Evolutionary conservation across 2,888 invertebrate species (phyloP).

Genomic region (Phytoseiulus persimilis): DNA sequence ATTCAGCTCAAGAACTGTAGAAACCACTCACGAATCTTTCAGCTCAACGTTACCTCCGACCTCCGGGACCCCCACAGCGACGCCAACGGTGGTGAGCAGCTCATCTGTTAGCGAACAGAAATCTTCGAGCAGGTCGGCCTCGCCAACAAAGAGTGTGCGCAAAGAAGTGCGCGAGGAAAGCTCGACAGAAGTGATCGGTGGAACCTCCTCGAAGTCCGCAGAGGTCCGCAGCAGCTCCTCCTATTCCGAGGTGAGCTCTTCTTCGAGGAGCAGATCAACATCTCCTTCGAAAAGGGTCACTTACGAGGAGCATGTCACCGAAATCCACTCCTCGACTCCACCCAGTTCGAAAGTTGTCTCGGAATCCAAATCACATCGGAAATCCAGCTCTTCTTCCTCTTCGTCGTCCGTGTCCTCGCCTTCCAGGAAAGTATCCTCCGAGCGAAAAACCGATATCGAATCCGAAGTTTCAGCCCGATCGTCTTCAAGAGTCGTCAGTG

Average conservation of each 20-base stretch:
- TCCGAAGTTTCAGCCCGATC: neutral
- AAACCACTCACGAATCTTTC: neutral
- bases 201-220: neutral
- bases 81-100: neutral
- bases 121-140: neutral
- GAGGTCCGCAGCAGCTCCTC: neutral
- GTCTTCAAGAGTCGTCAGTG: neutral
- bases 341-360: neutral
- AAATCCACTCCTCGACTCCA: neutral
- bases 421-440: neutral
- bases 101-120: neutral
- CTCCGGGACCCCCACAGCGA: neutral
- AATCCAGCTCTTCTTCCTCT: neutral
- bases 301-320: neutral
- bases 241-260: constrained; percentile 10
- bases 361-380: neutral
- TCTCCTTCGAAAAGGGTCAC: constrained; percentile 27
- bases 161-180: neutral
- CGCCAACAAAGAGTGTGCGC: neutral
- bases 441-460: neutral
- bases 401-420: neutral
- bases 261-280: constrained; percentile 12
- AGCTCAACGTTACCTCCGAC: neutral
- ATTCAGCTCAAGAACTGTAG: neutral
- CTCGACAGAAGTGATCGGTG: neutral